Evolutionary conservation across 2,888 invertebrate genomes (phyloP).

Genomic region (Latrodectus hesperus): DNA sequence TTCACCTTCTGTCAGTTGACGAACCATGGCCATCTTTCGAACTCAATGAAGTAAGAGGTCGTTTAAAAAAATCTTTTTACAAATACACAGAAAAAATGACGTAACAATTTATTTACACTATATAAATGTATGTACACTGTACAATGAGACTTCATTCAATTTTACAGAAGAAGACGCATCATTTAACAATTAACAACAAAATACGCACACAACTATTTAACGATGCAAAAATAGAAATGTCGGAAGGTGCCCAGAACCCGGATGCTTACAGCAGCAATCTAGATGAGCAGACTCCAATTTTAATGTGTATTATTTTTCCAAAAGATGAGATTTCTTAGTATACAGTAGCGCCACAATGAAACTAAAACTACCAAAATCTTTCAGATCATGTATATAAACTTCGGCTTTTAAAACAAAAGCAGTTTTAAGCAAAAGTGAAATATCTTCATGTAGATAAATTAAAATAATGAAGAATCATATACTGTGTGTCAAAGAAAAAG

Average conservation of each 20-base stretch:
- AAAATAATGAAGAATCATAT: too few species aligned
- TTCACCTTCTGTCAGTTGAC: conserved; percentile 67
- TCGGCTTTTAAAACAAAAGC: too few species aligned
- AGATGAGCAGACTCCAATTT: conserved; percentile 61
- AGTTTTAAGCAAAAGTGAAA: too few species aligned
- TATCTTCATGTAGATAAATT: too few species aligned
- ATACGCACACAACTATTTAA: conserved; percentile 61
- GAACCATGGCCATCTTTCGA: conserved; percentile 69
- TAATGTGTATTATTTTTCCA: not conserved
- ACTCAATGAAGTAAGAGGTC: conserved; percentile 51
- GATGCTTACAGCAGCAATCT: conserved; percentile 47
- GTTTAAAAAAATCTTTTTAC: conserved; percentile 55
- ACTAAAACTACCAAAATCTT: too few species aligned
- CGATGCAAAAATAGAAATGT: conserved; percentile 70
- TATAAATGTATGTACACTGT: conserved; percentile 66
- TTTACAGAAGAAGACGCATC: conserved; percentile 58
- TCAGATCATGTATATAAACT: too few species aligned
- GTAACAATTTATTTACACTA: conserved; percentile 64
- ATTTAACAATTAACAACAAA: conserved; percentile 66
- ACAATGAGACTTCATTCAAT: conserved; percentile 42
- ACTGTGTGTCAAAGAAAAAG: too few species aligned
- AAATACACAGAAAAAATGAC: conserved; percentile 63
- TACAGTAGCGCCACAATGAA: conserved; percentile 48
- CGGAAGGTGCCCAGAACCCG: conserved; percentile 65
- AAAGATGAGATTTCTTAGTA: conserved; percentile 28